Percentiles rank a stretch among this genome's conserved stretches.
These are phyloP conservation scores for Thysanoteuthis rhombus DNA, from an alignment of 2,888 invertebrate genomes.

Conservation along the genomic window DNA sequence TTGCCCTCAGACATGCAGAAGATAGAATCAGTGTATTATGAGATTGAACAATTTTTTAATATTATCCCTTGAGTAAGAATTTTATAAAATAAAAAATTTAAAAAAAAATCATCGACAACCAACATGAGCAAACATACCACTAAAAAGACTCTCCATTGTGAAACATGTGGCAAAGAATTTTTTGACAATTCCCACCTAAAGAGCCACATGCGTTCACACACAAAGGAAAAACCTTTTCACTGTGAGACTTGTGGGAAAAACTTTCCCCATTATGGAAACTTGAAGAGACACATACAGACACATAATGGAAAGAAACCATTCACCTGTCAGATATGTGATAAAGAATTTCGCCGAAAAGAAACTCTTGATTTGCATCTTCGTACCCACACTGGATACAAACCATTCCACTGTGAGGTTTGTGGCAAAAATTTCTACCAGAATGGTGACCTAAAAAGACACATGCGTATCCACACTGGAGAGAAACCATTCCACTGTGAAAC, in stretches of 20 bases:
- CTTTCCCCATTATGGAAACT: not conserved
- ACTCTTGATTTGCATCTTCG: constrained; percentile 66
- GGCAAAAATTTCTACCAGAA: constrained; percentile 32
- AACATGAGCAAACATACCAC: not conserved
- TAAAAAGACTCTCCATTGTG: not conserved
- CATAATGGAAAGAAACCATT: not conserved
- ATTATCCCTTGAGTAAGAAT: no score
- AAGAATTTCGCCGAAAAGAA: not conserved
- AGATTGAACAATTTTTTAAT: no score
- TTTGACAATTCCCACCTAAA: not conserved
- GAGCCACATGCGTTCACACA: not conserved
- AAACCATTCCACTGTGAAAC: not conserved
- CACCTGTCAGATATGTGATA: constrained; percentile 14
- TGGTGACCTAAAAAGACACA: not conserved
- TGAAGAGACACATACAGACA: not conserved
- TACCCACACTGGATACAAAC: constrained; percentile 68
- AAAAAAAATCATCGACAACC: not conserved
- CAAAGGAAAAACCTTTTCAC: not conserved
- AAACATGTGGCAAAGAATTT: not conserved
- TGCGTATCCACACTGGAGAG: not conserved
- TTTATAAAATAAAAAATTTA: no score
- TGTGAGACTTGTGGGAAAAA: not conserved
- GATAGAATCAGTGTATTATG: no score
- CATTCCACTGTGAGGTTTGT: constrained; percentile 64
- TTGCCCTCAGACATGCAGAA: no score